Percentiles rank a stretch among this genome's conserved stretches.
phyloP scores from a whole-genome alignment of 2,888 invertebrate species.

The Spodoptera littoralis region DNA sequence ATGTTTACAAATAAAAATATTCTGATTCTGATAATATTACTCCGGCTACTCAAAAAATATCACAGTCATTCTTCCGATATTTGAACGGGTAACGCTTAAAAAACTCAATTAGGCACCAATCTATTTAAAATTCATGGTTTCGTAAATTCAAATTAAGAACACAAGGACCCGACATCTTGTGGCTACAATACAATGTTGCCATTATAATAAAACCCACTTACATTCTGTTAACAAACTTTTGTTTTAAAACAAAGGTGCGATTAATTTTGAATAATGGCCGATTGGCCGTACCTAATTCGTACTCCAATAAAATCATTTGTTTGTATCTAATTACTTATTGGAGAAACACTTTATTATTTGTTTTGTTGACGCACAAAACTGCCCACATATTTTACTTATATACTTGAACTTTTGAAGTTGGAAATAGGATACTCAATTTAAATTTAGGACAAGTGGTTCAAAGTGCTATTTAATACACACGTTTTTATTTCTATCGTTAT shows the following conservation, averaged over 20 bases:
- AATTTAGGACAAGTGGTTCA: too few relatives aligned
- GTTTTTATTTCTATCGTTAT: too few relatives aligned
- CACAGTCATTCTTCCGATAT: too few relatives aligned
- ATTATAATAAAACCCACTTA: neutral
- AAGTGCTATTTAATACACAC: too few relatives aligned
- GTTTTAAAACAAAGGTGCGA: constrained; percentile 25
- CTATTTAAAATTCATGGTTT: constrained; percentile 36
- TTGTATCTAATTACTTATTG: constrained; percentile 3
- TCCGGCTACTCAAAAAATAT: too few relatives aligned
- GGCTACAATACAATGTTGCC: constrained; percentile 21
- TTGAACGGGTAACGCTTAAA: too few relatives aligned
- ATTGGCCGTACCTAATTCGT: constrained; percentile 9
- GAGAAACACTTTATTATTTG: constrained; percentile 11
- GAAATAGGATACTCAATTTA: neutral
- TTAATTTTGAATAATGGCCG: constrained; percentile 18
- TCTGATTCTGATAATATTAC: too few relatives aligned
- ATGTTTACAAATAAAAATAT: too few relatives aligned
- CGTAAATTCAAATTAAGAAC: constrained; percentile 21
- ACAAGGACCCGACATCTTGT: constrained; percentile 2
- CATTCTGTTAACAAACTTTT: constrained; percentile 27
- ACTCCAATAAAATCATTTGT: constrained; percentile 18
- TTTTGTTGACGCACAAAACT: neutral
- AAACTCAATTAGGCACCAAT: constrained; percentile 1
- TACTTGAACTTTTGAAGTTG: neutral
- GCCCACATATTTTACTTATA: constrained; percentile 1